Evolutionary conservation across 2,888 invertebrate species (phyloP).

Genomic region (Catocala nupta): DNA sequence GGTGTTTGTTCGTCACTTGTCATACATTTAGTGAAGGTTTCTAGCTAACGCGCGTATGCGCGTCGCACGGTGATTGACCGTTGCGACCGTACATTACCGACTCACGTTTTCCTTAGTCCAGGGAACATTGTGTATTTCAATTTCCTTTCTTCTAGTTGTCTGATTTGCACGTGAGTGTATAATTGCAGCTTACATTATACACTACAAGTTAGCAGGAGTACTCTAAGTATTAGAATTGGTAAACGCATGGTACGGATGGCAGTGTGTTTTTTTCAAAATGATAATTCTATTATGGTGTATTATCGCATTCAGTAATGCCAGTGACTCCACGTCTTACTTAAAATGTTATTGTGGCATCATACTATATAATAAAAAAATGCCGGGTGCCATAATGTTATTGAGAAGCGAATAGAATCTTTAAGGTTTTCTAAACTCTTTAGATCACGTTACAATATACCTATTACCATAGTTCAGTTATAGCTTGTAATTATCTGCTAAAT

Average conservation of each 20-base stretch:
- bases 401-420: too few species aligned
- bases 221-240: conserved; percentile 43
- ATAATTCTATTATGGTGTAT: too few species aligned
- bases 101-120: conserved; percentile 57
- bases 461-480: too few species aligned
- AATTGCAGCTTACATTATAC: conserved; percentile 53
- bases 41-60: conserved; percentile 34
- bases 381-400: too few species aligned
- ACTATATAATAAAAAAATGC: too few species aligned
- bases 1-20: conserved; percentile 47
- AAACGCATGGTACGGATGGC: conserved; percentile 23
- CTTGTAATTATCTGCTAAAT: too few species aligned
- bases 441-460: too few species aligned
- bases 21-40: conserved; percentile 38
- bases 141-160: conserved; percentile 54
- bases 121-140: conserved; percentile 33
- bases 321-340: too few species aligned
- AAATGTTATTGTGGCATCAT: too few species aligned
- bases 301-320: too few species aligned
- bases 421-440: too few species aligned
- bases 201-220: conserved; percentile 36
- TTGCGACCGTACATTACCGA: conserved; percentile 41
- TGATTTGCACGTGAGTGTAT: conserved; percentile 62
- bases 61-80: conserved; percentile 67
- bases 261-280: too few species aligned